A percentile compares a stretch with the other conserved stretches of the same genome.
These are phyloP conservation scores for Muntiacus reevesi DNA, from an alignment of 2,113 vertebrate genomes.

Conservation along the genomic window DNA sequence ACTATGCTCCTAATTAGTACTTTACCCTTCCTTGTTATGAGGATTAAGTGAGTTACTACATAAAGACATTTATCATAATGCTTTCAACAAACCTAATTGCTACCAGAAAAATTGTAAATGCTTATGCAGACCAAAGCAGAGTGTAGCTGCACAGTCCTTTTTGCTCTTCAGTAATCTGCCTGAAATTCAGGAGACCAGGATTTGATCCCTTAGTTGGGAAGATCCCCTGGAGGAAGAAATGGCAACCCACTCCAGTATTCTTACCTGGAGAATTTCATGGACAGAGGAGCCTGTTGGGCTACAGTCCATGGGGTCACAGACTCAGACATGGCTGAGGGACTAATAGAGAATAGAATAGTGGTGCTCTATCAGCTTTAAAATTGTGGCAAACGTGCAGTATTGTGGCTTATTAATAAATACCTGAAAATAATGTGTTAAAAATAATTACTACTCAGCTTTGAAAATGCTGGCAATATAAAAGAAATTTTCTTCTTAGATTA, in stretches of 20 bases:
- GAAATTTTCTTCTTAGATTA: not conserved
- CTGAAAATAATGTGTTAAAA: not conserved
- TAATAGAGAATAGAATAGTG: not conserved
- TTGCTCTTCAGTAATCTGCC: not conserved
- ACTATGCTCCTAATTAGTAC: not conserved
- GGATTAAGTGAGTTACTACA: not conserved
- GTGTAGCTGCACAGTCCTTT: not conserved
- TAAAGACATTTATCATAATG: not conserved
- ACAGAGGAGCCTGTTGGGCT: not conserved
- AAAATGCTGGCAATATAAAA: not conserved
- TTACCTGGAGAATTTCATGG: not conserved
- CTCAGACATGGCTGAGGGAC: not conserved
- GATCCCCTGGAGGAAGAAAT: not conserved
- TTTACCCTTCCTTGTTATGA: not conserved
- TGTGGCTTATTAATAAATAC: not conserved
- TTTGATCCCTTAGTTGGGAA: not conserved
- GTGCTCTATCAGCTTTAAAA: not conserved
- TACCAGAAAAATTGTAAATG: not conserved
- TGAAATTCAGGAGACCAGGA: not conserved
- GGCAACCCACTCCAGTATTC: not conserved
- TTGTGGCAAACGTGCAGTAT: not conserved
- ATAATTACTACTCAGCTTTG: not conserved
- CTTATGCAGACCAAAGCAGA: not conserved
- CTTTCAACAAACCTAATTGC: not conserved
- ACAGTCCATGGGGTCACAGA: not conserved